Evolutionary conservation across 2,113 vertebrate genomes (phyloP).

Genomic region (Synodontis membranacea): DNA sequence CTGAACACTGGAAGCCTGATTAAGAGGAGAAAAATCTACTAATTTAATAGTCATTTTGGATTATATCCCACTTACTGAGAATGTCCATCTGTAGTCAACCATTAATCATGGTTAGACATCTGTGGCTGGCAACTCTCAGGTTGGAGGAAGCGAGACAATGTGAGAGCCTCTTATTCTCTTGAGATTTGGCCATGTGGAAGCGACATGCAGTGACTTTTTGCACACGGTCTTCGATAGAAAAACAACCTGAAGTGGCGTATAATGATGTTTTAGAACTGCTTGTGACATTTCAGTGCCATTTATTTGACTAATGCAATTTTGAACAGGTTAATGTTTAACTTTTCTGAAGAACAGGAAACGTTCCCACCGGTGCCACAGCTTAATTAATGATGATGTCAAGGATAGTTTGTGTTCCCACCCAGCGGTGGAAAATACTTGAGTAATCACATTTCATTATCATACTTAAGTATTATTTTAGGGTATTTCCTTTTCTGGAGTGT

Average conservation of each 20-base stretch:
- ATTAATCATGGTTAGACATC: slow-evolving; percentile 8
- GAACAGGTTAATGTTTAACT: slow-evolving; percentile 29
- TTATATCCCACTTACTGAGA: not conserved
- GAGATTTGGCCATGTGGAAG: not conserved
- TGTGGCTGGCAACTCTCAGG: slow-evolving; percentile 9
- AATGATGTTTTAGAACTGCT: not conserved
- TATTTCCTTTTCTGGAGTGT: not conserved
- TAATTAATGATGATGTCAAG: slow-evolving; percentile 39
- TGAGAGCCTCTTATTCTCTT: slow-evolving; percentile 2
- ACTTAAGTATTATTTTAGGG: not conserved
- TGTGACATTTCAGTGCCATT: not conserved
- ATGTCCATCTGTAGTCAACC: not conserved
- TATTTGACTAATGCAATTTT: not conserved
- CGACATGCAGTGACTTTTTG: not conserved
- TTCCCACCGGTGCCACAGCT: slow-evolving; percentile 22
- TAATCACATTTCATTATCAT: not conserved
- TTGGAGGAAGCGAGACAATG: not conserved
- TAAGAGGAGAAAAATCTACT: not conserved
- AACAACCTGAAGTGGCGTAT: not conserved
- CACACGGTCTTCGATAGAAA: not conserved
- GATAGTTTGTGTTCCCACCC: not conserved
- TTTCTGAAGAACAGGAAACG: not conserved
- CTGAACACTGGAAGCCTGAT: not conserved
- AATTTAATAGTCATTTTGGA: slow-evolving; percentile 4
- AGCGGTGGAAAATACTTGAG: not conserved